Percentiles rank a stretch among this genome's conserved stretches.
Evolutionary conservation across 2,888 invertebrate species (phyloP).

Genomic region (Nasonia oneida): DNA sequence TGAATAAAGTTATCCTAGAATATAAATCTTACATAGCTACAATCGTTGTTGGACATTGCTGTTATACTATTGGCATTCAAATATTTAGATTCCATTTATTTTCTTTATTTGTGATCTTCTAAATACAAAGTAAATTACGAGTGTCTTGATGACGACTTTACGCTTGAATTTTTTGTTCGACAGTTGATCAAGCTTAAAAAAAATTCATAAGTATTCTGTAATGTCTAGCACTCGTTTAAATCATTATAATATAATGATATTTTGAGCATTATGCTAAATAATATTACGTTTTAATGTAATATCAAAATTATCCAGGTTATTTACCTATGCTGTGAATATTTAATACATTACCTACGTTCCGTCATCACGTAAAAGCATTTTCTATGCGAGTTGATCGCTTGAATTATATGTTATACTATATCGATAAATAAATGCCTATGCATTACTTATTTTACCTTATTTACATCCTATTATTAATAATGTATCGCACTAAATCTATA

Average conservation of each 20-base stretch:
- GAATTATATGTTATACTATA: slow-evolving; percentile 38
- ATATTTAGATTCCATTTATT: neutral
- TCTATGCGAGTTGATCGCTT: slow-evolving; percentile 45
- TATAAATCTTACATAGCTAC: slow-evolving; percentile 17
- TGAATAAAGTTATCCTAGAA: slow-evolving; percentile 25
- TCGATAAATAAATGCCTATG: slow-evolving; percentile 46
- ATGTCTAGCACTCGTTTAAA: slow-evolving; percentile 1
- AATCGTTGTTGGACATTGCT: slow-evolving; percentile 26
- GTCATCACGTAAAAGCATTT: slow-evolving; percentile 40
- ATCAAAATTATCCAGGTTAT: slow-evolving; percentile 33
- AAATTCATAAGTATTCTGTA: neutral
- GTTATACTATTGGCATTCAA: neutral
- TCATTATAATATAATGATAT: slow-evolving; percentile 41
- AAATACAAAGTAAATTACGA: neutral
- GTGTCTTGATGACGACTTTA: neutral
- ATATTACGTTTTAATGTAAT: slow-evolving; percentile 36
- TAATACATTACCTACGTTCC: slow-evolving; percentile 2
- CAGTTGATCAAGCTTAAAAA: neutral
- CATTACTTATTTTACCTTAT: slow-evolving; percentile 15
- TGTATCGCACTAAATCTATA: neutral
- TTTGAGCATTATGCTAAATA: slow-evolving; percentile 25
- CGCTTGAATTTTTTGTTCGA: neutral
- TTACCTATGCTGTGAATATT: slow-evolving; percentile 40
- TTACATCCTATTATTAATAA: neutral
- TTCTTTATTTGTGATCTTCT: neutral